These are phyloP conservation scores for Ctenopoma multispine DNA, from an alignment of 2,797 vertebrate species.

Conservation along the genomic window DNA sequence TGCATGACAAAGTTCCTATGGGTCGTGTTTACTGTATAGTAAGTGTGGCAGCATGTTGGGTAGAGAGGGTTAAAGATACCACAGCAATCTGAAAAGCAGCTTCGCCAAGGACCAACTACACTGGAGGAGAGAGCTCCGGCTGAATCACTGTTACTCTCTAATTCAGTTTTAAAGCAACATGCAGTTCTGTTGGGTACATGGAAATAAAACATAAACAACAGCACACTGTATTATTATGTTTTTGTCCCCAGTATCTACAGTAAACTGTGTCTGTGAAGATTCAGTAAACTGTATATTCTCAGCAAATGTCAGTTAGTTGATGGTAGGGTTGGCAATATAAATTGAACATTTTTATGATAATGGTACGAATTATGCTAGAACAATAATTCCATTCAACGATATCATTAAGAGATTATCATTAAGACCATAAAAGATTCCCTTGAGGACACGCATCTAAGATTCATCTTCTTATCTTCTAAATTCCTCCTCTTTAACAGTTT, in stretches of 20 bases:
- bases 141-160: slow-evolving; percentile 39
- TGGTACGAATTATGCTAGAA: too few relatives aligned
- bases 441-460: too few relatives aligned
- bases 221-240: too few relatives aligned
- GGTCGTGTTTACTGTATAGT: slow-evolving; percentile 69
- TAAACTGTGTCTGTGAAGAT: too few relatives aligned
- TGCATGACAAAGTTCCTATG: slow-evolving; percentile 60
- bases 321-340: too few relatives aligned
- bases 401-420: too few relatives aligned
- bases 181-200: slow-evolving; percentile 10
- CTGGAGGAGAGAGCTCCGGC: slow-evolving; percentile 31
- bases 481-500: too few relatives aligned
- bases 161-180: slow-evolving; percentile 36
- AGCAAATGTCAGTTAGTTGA: slow-evolving; percentile 10
- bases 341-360: too few relatives aligned
- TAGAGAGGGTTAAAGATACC: slow-evolving; percentile 46
- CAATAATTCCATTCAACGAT: too few relatives aligned
- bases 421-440: too few relatives aligned
- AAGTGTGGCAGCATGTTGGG: slow-evolving; percentile 52
- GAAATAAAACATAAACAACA: slow-evolving; percentile 21
- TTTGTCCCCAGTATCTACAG: slow-evolving; percentile 6
- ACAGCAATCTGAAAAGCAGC: slow-evolving; percentile 49
- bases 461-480: too few relatives aligned
- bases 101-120: slow-evolving; percentile 51
- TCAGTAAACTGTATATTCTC: too few relatives aligned